phyloP scores from a whole-genome alignment of 2,113 vertebrate species.

The Poicephalus meyeri region DNA sequence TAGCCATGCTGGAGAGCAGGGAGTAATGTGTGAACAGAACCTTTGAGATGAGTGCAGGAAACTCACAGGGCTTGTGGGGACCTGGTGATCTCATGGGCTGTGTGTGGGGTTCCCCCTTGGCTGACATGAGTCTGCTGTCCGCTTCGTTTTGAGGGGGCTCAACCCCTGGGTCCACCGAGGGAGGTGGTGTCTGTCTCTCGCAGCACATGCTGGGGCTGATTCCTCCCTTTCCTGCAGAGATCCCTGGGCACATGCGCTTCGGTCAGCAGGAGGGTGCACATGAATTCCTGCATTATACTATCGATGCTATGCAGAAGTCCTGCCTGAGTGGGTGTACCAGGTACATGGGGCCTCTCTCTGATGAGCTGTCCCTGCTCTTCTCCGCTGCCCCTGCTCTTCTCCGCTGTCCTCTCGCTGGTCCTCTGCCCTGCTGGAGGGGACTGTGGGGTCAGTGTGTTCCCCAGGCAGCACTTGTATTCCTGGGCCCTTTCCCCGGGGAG shows the following conservation, averaged over 20 bases:
- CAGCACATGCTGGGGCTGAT: not conserved
- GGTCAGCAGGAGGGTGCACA: conserved; percentile 95
- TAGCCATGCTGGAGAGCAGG: not conserved
- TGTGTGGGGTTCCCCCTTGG: not conserved
- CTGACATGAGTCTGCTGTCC: rapidly evolving
- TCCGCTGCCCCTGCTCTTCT: not conserved
- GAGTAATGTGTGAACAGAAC: not conserved
- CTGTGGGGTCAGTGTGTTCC: not conserved
- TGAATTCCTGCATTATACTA: conserved; percentile 92
- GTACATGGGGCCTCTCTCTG: conserved; percentile 68
- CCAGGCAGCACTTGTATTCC: not conserved
- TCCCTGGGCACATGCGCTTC: conserved; percentile 90
- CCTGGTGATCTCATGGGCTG: not conserved
- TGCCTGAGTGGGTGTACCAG: conserved; percentile 89
- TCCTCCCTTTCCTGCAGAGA: conserved; percentile 75
- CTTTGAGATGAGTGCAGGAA: not conserved
- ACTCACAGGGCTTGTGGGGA: not conserved
- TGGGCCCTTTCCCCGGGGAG: rapidly evolving
- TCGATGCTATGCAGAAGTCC: conserved; percentile 97
- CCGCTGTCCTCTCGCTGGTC: not conserved
- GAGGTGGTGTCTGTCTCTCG: not conserved
- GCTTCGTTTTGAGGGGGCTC: not conserved
- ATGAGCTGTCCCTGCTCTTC: not conserved
- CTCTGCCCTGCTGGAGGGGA: not conserved
- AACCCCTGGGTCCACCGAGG: rapidly evolving